Evolutionary conservation across 1,140 invertebrate species (phyloP), one percentile per base, ranked within the genome.

Genomic region (Episyrphus balteatus): DNA sequence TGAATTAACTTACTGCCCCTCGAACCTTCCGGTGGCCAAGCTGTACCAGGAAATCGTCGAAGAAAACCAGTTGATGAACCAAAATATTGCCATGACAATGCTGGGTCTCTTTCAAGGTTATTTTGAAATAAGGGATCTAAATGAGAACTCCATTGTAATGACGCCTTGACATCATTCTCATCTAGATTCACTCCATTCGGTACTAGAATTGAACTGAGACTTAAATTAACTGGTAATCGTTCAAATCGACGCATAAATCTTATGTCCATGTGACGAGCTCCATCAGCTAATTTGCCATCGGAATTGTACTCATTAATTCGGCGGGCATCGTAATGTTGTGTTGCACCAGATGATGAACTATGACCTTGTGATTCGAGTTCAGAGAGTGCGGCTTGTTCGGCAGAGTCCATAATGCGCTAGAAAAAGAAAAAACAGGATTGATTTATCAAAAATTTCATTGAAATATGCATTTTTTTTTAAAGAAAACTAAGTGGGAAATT

Each of bases 81-180:
- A 70, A 94, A 97, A 72, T 93, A 98, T 71, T 98, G 94, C 92
- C 92, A 97, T 15, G 89, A 86, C 7, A 98, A 75, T 1, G 88
- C 81, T 1, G 88, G 84, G 74, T 97, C 91, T 56, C 83, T 82
- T 62, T 93, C 84, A 58, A 90, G 88, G 73, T 98, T 97, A 64
- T 89, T 87, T 51, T 83, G 79, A 70, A 96, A 98, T 43, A 91
- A 75, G 33, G 85, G 80, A 71, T 95, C 90, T 57, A 98, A 75
- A 54, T 85, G 81, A 51, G 88, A 83, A 34, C 91, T 93, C 93
- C 93, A 97, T 59, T 88, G 82, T 58, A 97, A 84, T 19, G 87
- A 87, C 61, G 89, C 85, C 49, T 86, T 75, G 13, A 93, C 82
- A 55, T 88, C 82, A 13, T 74, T 59, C 62, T 87, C 88, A 88